Conservation (phyloP, 2,888 invertebrate species). For the Pristionchus arcanus region DNA sequence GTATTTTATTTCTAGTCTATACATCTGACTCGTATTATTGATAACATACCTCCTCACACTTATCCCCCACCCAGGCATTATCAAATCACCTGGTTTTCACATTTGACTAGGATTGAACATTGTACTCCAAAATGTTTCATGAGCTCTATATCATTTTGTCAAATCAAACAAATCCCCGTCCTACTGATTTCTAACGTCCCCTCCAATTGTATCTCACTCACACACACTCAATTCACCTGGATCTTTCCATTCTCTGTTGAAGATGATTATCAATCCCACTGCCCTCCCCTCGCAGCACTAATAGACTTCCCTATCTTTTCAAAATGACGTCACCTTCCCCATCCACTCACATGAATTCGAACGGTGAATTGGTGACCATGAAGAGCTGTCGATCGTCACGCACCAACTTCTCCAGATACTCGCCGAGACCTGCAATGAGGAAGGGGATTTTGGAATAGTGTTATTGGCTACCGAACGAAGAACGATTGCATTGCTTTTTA, state of each 20-base stretch:
- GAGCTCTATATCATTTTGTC: neutral
- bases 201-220: neutral
- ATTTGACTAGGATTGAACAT: too few relatives aligned
- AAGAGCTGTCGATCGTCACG: constrained; percentile 91
- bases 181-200: neutral
- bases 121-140: too few relatives aligned
- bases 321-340: neutral
- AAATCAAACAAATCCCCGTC: neutral
- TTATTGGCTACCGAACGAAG: too few relatives aligned
- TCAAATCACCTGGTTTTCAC: neutral
- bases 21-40: neutral
- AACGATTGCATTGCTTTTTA: too few relatives aligned
- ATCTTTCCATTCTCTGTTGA: neutral
- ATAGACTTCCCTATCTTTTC: neutral
- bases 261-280: neutral
- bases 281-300: neutral
- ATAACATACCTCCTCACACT: neutral
- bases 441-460: too few relatives aligned
- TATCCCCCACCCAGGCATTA: neutral
- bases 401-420: constrained; percentile 88
- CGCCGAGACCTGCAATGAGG: constrained; percentile 78
- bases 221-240: neutral
- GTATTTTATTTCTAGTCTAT: neutral
- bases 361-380: constrained; percentile 96
- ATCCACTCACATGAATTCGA: constrained; percentile 88